A percentile compares a stretch with the other conserved stretches of the same genome.
Conservation (phyloP, 2,797 vertebrate genomes). For the Brotula barbata region DNA sequence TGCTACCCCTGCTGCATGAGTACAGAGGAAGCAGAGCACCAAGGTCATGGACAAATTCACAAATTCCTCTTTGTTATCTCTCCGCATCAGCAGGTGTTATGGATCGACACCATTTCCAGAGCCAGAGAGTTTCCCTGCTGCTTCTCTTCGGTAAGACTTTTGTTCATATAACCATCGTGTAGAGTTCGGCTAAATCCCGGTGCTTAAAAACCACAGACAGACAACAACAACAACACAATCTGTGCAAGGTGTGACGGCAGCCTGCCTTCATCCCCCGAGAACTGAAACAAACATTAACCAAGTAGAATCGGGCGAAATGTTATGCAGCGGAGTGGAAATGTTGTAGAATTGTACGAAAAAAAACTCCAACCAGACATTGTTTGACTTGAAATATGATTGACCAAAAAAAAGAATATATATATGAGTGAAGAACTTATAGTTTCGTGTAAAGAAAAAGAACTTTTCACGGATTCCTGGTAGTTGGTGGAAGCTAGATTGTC, state of each 20-base stretch:
- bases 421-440: no score
- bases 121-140: constrained; percentile 60
- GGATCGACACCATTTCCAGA: constrained; percentile 54
- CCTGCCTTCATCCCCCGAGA: constrained; percentile 2
- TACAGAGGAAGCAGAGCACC: constrained; percentile 44
- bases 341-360: not conserved
- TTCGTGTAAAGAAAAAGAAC: no score
- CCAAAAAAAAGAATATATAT: no score
- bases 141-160: constrained; percentile 70
- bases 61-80: constrained; percentile 53
- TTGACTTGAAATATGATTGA: no score
- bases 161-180: constrained; percentile 23
- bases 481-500: not conserved
- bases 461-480: no score
- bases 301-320: not conserved
- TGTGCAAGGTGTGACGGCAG: not conserved
- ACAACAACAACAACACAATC: not conserved
- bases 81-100: constrained; percentile 70
- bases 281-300: not conserved
- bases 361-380: no score
- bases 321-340: not conserved
- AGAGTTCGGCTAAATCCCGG: constrained; percentile 21
- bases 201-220: not conserved
- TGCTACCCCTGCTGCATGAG: constrained; percentile 34
- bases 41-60: constrained; percentile 53